A percentile compares a stretch with the other conserved stretches of the same genome.
These are phyloP conservation scores for Aricia artaxerxes DNA, from an alignment of 2,888 invertebrate species.

Conservation along the genomic window DNA sequence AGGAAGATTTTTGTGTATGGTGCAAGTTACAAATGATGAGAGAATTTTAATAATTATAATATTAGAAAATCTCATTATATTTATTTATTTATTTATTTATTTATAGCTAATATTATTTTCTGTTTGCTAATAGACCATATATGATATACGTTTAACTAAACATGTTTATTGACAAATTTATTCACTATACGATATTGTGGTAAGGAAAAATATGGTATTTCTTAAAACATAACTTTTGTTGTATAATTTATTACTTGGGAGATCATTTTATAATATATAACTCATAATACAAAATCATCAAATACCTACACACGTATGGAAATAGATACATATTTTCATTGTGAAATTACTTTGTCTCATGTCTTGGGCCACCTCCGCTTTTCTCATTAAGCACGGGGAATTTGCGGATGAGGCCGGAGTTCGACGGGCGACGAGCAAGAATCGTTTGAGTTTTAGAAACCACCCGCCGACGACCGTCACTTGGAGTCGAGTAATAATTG, in stretches of 20 bases:
- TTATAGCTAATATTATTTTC: background rate
- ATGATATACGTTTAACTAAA: background rate
- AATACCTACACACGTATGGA: too few species aligned
- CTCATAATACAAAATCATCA: too few species aligned
- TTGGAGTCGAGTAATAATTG: slow-evolving; percentile 41
- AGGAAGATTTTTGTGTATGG: slow-evolving; percentile 35
- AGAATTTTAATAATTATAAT: background rate
- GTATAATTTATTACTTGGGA: too few species aligned
- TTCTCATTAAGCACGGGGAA: slow-evolving; percentile 38
- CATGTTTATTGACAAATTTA: too few species aligned
- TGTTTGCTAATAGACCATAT: background rate
- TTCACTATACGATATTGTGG: too few species aligned
- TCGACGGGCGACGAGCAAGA: slow-evolving; percentile 35
- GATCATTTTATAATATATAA: too few species aligned
- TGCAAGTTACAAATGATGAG: slow-evolving; percentile 24
- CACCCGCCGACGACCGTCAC: slow-evolving; percentile 30
- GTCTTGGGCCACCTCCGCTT: slow-evolving; percentile 32
- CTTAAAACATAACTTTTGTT: too few species aligned
- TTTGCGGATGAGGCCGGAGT: slow-evolving; percentile 33
- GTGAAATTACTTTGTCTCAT: background rate
- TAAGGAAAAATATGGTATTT: too few species aligned
- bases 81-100: too few species aligned
- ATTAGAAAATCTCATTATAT: background rate
- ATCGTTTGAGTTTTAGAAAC: slow-evolving; percentile 34
- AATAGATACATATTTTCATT: background rate